Base-by-base conservation (phyloP, 1,140 invertebrate species). In the Bathynomus jamesi region DNA sequence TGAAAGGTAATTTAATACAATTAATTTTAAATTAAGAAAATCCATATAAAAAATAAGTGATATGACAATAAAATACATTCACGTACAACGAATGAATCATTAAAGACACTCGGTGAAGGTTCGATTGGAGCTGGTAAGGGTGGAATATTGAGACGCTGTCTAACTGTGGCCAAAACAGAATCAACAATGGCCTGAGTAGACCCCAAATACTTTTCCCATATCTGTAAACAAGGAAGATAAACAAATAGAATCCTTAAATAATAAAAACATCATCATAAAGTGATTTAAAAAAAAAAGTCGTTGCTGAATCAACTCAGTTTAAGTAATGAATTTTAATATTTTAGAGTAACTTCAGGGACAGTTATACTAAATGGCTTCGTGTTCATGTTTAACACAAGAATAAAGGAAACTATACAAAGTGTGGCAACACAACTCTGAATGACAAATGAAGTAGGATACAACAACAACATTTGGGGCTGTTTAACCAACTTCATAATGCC, bases 71-170 rank as follows among this genome's bases (percentile, higher is more conserved):
- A 73, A 17, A 70, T 63, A 30, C 53, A 64, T 21, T 2, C 28
- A 78, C 78, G 81, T 79, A 87, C 87, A 80, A 84, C 82, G 80
- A 88, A 88, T 28, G 83, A 83, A 71, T 85, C 82, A 85, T 92
- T 85, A 85, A 94, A 88, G 0, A 92, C 89, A 77, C 87, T 89
- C 11, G 86, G 82, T 0, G 90, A 89, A 4, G 86, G 82, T 0
- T 89, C 86, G 0, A 90, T 86, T 13, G 84, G 79, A 0, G 88
- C 88, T 0, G 94, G 88, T 40, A 87, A 82, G 0, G 95, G 89
- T 17, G 95, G 94, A 76, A 98, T 93, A 76, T 91, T 89, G 61
- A 98, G 83, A 62, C 95, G 85, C 77, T 91, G 89, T 63, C 94
- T 83, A 31, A 98, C 79, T 2, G 89, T 84, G 0, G 93, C 91